Percentiles rank a stretch among this genome's conserved stretches.
phyloP scores from a whole-genome alignment of 2,113 vertebrate species.

The Clinocottus analis region DNA sequence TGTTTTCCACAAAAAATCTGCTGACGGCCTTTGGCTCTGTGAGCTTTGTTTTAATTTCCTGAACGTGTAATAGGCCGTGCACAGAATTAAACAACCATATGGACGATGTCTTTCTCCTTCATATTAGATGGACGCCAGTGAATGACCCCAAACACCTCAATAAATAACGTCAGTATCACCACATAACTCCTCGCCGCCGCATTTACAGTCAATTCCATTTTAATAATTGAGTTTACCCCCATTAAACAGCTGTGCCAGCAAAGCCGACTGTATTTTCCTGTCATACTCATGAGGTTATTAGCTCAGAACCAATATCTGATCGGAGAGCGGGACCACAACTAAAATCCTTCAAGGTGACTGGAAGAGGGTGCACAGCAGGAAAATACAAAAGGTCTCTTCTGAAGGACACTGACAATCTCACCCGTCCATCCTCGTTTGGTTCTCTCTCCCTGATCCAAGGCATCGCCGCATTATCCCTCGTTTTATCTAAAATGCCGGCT shows the following conservation, averaged over 20 bases:
- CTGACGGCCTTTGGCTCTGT: slow-evolving; percentile 60
- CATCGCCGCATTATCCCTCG: slow-evolving; percentile 35
- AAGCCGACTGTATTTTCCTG: slow-evolving; percentile 38
- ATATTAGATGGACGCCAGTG: slow-evolving; percentile 51
- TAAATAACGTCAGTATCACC: slow-evolving; percentile 63
- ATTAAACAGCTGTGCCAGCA: slow-evolving; percentile 56
- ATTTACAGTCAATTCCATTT: slow-evolving; percentile 64
- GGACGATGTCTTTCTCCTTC: slow-evolving; percentile 49
- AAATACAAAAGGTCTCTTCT: slow-evolving; percentile 27
- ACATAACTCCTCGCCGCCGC: slow-evolving; percentile 40
- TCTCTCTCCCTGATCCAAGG: slow-evolving; percentile 43
- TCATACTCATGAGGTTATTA: slow-evolving; percentile 38
- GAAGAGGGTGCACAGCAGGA: background rate
- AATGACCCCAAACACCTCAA: slow-evolving; percentile 63
- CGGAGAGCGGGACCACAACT: background rate
- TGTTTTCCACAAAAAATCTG: slow-evolving; percentile 65
- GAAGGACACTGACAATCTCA: slow-evolving; percentile 41
- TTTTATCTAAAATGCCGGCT: slow-evolving; percentile 55
- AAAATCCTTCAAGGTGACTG: slow-evolving; percentile 53
- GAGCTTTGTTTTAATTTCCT: slow-evolving; percentile 79
- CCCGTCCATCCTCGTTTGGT: slow-evolving; percentile 48
- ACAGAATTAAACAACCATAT: slow-evolving; percentile 73
- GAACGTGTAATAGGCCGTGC: slow-evolving; percentile 67
- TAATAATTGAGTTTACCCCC: slow-evolving; percentile 64
- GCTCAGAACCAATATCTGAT: slow-evolving; percentile 35